These are phyloP conservation scores for Hemithea aestivaria DNA, from an alignment of 2,888 invertebrate species.

Conservation along the genomic window DNA sequence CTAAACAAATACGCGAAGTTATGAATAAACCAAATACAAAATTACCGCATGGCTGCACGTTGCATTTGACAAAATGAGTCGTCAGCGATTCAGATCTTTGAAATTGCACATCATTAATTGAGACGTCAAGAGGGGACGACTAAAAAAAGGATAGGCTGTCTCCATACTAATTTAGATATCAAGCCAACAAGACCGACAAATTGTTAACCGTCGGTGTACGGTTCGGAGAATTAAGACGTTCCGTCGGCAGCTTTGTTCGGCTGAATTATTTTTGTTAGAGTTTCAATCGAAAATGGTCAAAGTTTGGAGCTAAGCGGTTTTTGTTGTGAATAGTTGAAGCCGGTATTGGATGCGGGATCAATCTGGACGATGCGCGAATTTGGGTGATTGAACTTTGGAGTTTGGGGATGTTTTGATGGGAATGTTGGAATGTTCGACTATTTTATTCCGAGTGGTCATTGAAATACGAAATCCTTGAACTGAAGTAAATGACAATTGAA, in stretches of 20 bases:
- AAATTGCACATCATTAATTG: constrained; percentile 72
- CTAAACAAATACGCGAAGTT: constrained; percentile 13
- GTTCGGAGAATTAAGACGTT: constrained; percentile 56
- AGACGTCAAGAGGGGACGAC: constrained; percentile 55
- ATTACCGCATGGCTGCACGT: constrained; percentile 27
- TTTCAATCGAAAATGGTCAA: constrained; percentile 24
- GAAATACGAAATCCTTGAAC: too few species aligned
- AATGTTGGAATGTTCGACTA: too few species aligned
- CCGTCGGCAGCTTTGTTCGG: constrained; percentile 32
- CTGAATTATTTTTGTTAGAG: constrained; percentile 26
- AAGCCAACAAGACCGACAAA: constrained; percentile 69
- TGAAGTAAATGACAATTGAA: too few species aligned
- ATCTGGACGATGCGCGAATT: constrained; percentile 29
- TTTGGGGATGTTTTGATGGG: too few species aligned
- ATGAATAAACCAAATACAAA: constrained; percentile 28
- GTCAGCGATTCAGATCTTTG: constrained; percentile 59
- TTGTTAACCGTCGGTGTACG: constrained; percentile 61
- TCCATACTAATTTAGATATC: constrained; percentile 75
- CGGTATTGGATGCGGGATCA: constrained; percentile 34
- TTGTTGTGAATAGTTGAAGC: constrained; percentile 48
- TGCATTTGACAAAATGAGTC: constrained; percentile 22
- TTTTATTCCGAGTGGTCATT: too few species aligned
- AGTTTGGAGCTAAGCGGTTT: constrained; percentile 44
- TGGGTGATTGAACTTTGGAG: constrained; percentile 28
- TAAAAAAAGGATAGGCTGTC: constrained; percentile 57